These are phyloP conservation scores for Galerucella pusilla DNA, from an alignment of 2,888 invertebrate genomes.

Conservation along the genomic window DNA sequence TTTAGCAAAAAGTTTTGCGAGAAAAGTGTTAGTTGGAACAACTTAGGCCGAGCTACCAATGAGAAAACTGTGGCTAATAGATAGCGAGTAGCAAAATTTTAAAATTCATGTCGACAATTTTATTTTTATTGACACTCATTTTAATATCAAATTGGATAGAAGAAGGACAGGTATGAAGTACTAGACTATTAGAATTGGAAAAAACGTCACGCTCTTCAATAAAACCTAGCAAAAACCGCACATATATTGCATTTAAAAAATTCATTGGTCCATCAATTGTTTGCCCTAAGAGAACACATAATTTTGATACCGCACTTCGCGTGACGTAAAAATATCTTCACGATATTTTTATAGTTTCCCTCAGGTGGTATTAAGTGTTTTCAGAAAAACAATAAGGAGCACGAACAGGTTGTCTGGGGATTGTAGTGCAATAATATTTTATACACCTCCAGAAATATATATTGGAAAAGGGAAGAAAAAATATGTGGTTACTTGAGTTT, in stretches of 20 bases:
- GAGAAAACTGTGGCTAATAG: background rate
- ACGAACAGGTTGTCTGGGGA: conserved; percentile 26
- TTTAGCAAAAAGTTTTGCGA: background rate
- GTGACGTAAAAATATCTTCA: conserved; percentile 34
- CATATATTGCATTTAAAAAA: conserved; percentile 22
- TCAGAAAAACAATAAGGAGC: conserved; percentile 26
- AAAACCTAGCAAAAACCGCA: conserved; percentile 7
- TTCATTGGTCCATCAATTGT: conserved; percentile 26
- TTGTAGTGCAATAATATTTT: conserved; percentile 29
- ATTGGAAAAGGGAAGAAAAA: background rate
- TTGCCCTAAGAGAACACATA: conserved; percentile 27
- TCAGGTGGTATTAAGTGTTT: conserved; percentile 34
- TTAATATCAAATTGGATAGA: no score
- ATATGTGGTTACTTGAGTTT: background rate
- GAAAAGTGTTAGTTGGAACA: background rate
- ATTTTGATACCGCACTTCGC: conserved; percentile 32
- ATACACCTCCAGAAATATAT: conserved; percentile 15
- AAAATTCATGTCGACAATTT: background rate
- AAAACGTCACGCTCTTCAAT: background rate
- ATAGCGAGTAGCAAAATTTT: background rate
- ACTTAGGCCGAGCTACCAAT: background rate
- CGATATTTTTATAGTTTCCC: conserved; percentile 36
- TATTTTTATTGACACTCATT: background rate
- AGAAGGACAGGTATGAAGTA: no score
- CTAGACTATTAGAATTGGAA: no score